phyloP scores from a whole-genome alignment of 2,797 vertebrate genomes.

The Danio jaintianensis region DNA sequence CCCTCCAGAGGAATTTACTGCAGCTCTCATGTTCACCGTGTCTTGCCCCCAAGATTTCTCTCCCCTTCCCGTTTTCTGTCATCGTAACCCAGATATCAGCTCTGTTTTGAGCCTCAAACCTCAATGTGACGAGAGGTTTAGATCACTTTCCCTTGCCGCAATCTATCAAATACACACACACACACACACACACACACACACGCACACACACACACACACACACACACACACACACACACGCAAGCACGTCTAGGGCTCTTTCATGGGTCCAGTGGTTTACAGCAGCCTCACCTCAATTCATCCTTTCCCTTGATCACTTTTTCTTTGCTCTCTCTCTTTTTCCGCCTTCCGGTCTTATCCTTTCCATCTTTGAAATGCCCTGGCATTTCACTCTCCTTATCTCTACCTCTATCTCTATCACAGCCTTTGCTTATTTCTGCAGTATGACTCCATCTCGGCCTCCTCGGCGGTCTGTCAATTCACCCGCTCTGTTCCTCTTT shows the following conservation, averaged over 20 bases:
- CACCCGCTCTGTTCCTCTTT: slow-evolving; percentile 20
- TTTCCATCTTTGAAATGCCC: slow-evolving; percentile 28
- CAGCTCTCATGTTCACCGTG: slow-evolving; percentile 74
- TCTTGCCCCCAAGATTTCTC: slow-evolving; percentile 69
- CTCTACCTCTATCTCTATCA: slow-evolving; percentile 21
- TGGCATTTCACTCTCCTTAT: slow-evolving; percentile 23
- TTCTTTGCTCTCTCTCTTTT: slow-evolving; percentile 3
- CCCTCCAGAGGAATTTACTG: slow-evolving; percentile 67
- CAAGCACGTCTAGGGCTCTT: slow-evolving; percentile 26
- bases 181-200: slow-evolving; percentile 20
- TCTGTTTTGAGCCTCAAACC: slow-evolving; percentile 42
- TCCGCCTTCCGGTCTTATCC: neutral
- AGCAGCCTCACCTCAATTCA: slow-evolving; percentile 41
- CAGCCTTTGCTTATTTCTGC: slow-evolving; percentile 32
- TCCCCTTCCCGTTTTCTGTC: slow-evolving; percentile 61
- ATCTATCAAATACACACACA: slow-evolving; percentile 26
- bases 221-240: slow-evolving; percentile 32
- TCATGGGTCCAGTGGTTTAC: slow-evolving; percentile 36
- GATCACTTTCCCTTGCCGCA: slow-evolving; percentile 41
- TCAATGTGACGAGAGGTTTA: slow-evolving; percentile 42
- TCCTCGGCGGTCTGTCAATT: slow-evolving; percentile 34
- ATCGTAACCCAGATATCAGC: slow-evolving; percentile 56
- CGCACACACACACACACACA: slow-evolving; percentile 14
- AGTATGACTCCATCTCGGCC: slow-evolving; percentile 28
- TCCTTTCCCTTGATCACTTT: slow-evolving; percentile 20